Conservation (phyloP, 2,797 vertebrate genomes). For the Lepilemur ruficaudatus region DNA sequence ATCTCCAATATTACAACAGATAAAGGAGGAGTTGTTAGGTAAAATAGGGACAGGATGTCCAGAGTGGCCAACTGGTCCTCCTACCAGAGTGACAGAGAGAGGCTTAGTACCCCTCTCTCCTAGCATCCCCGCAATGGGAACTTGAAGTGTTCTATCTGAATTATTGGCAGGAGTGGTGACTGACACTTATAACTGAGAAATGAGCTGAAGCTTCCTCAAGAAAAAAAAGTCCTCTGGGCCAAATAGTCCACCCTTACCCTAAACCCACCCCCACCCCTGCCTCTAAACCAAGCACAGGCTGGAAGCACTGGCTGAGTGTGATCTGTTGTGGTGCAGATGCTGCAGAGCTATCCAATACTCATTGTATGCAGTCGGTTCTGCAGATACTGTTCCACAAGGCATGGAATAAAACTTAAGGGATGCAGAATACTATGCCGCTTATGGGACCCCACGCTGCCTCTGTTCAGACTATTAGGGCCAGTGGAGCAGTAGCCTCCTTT, state of each 20-base stretch:
- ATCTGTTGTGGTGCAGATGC: rapidly evolving
- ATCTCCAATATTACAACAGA: not conserved
- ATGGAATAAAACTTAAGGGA: rapidly evolving
- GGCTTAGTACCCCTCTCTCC: not conserved
- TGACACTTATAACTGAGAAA: not conserved
- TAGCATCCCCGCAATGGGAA: not conserved
- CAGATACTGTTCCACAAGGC: not conserved
- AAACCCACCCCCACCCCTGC: no score
- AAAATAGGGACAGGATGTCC: not conserved
- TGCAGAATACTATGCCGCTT: not conserved
- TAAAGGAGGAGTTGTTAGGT: not conserved
- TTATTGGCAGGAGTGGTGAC: not conserved
- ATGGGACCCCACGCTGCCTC: not conserved
- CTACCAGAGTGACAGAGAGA: not conserved
- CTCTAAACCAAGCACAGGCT: not conserved
- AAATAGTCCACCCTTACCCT: not conserved
- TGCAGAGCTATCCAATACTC: rapidly evolving
- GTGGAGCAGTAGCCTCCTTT: not conserved
- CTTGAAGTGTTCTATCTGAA: not conserved
- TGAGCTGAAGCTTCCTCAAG: not conserved
- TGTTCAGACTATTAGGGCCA: not conserved
- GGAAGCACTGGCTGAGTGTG: not conserved
- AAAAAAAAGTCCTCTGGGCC: not conserved
- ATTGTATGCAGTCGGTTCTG: rapidly evolving
- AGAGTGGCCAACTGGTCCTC: not conserved